Evolutionary conservation across 2,888 invertebrate genomes (phyloP).

Genomic region (Nasonia oneida): DNA sequence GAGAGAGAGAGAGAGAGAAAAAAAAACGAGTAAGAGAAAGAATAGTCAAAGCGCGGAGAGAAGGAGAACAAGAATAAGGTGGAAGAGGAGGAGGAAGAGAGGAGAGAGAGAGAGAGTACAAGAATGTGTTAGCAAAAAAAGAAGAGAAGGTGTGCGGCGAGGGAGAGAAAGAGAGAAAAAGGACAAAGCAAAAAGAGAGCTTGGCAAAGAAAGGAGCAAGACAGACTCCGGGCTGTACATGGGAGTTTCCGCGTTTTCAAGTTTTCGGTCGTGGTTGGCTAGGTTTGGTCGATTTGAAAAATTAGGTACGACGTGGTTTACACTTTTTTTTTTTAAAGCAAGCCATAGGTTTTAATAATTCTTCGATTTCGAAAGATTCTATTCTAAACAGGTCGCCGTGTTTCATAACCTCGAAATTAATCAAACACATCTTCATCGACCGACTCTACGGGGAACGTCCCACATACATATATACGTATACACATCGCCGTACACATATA

Average conservation of each 20-base stretch:
- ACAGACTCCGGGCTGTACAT: not conserved
- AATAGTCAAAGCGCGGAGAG: not conserved
- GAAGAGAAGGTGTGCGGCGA: slow-evolving; percentile 43
- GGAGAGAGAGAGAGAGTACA: slow-evolving; percentile 50
- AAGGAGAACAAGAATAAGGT: slow-evolving; percentile 7
- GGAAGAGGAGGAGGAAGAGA: slow-evolving; percentile 42
- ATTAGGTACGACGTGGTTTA: too few relatives aligned
- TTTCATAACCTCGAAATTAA: too few relatives aligned
- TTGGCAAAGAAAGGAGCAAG: slow-evolving; percentile 8
- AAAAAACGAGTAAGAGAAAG: not conserved
- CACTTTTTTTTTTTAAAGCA: too few relatives aligned
- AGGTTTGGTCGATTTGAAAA: too few relatives aligned
- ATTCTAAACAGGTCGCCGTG: too few relatives aligned
- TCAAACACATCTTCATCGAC: not conserved
- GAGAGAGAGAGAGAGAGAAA: slow-evolving; percentile 6
- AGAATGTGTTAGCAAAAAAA: slow-evolving; percentile 55
- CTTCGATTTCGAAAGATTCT: too few relatives aligned
- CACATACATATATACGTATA: not conserved
- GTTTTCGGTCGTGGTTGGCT: not conserved
- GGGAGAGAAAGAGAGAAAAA: slow-evolving; percentile 50
- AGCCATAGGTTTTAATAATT: too few relatives aligned
- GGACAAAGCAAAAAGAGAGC: slow-evolving; percentile 38
- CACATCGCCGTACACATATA: not conserved
- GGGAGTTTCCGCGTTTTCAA: not conserved
- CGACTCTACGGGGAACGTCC: not conserved